Conservation (phyloP, 2,797 vertebrate genomes). For the Rallus crepitans region DNA sequence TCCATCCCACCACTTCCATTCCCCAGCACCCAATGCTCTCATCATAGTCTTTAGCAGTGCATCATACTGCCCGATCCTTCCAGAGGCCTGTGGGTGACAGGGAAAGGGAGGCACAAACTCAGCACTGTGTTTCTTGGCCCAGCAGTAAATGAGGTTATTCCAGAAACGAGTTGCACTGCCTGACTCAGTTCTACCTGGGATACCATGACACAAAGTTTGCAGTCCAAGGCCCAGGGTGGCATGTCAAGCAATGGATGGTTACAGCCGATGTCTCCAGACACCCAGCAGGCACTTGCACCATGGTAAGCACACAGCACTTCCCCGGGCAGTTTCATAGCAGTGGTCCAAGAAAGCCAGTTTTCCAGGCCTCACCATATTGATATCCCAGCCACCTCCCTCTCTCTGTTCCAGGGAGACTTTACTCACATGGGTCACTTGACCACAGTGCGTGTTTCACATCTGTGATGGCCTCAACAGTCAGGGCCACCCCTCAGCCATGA, state of each 20-base stretch:
- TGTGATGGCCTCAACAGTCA: not conserved
- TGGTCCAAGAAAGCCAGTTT: not conserved
- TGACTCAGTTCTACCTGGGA: not conserved
- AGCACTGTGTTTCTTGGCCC: not conserved
- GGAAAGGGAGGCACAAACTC: not conserved
- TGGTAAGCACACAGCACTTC: not conserved
- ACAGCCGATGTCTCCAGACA: not conserved
- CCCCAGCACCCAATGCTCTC: not conserved
- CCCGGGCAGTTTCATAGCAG: not conserved
- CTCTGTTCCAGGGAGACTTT: not conserved
- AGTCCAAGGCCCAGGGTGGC: not conserved
- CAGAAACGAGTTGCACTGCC: not conserved
- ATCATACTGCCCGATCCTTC: not conserved
- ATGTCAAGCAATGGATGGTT: not conserved
- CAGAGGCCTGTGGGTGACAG: not conserved
- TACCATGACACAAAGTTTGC: not conserved
- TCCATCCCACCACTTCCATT: not conserved
- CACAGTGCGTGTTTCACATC: not conserved
- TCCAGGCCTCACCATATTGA: not conserved
- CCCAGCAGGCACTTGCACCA: not conserved
- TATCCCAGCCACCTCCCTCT: not conserved
- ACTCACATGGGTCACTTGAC: not conserved
- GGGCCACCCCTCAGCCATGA: not conserved
- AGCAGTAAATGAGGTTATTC: not conserved
- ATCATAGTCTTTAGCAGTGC: not conserved